Percentiles rank a stretch among this genome's conserved stretches.
Conservation (phyloP, 2,797 vertebrate genomes). For the Coregonus suidteri region DNA sequence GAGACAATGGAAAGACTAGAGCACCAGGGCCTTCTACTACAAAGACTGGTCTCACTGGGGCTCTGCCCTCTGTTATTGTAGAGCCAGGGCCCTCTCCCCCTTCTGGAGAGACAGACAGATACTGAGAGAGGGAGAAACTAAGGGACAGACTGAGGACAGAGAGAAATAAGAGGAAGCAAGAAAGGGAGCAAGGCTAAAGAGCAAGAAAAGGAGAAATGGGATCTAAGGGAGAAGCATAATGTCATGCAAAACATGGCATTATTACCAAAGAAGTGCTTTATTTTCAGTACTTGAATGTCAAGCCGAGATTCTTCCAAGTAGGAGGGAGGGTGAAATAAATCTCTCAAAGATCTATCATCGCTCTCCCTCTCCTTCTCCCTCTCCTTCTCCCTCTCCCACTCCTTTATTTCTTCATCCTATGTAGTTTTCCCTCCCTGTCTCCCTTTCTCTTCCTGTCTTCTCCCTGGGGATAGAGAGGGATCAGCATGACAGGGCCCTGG, state of each 20-base stretch:
- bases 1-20: background rate
- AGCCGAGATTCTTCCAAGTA: background rate
- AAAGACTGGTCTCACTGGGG: background rate
- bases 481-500: constrained; percentile 16
- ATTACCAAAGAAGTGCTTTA: background rate
- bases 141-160: background rate
- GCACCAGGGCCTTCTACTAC: background rate
- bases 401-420: background rate
- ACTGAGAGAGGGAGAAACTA: background rate
- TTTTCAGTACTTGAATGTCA: background rate
- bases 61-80: background rate
- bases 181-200: background rate
- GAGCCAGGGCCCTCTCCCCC: background rate
- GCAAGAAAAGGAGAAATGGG: background rate
- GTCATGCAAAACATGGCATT: background rate
- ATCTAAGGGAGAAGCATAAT: background rate
- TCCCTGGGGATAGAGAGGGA: background rate
- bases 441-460: background rate
- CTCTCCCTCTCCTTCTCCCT: background rate
- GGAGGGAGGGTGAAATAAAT: background rate
- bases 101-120: constrained; percentile 6
- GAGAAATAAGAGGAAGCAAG: background rate
- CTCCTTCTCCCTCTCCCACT: background rate
- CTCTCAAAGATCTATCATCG: background rate
- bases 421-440: background rate